phyloP scores from a whole-genome alignment of 1,140 invertebrate genomes.

The Drosophila tsacasi region DNA sequence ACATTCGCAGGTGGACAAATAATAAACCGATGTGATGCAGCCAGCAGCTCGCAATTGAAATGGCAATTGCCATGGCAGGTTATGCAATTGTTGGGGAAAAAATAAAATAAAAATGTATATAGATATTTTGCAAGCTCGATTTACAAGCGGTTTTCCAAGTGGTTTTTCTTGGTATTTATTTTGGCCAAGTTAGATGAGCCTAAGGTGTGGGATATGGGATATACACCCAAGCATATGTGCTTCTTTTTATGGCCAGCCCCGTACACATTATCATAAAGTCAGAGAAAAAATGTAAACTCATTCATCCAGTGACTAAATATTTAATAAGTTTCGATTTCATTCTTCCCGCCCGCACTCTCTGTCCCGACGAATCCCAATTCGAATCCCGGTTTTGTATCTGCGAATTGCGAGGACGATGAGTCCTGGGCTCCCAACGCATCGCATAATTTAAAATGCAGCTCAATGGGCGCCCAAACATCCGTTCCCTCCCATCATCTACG shows the following conservation, averaged over 20 bases:
- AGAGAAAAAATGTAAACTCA: slow-evolving; percentile 77
- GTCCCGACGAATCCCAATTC: slow-evolving; percentile 43
- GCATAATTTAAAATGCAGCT: slow-evolving; percentile 82
- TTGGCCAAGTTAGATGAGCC: slow-evolving; percentile 8
- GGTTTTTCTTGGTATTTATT: slow-evolving; percentile 3
- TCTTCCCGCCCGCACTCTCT: slow-evolving; percentile 17
- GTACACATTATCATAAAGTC: slow-evolving; percentile 82
- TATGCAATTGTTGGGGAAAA: slow-evolving; percentile 3
- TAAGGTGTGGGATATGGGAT: slow-evolving; percentile 1
- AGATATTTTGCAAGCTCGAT: slow-evolving; percentile 7
- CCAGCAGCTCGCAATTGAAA: neutral
- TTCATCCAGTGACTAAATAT: slow-evolving; percentile 74
- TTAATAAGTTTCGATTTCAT: slow-evolving; percentile 85
- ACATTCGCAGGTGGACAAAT: slow-evolving; percentile 43
- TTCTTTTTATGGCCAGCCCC: slow-evolving; percentile 23
- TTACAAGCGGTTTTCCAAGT: slow-evolving; percentile 15
- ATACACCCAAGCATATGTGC: neutral
- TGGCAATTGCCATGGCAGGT: slow-evolving; percentile 16
- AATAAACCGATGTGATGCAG: slow-evolving; percentile 16
- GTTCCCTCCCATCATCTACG: slow-evolving; percentile 69
- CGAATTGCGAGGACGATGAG: slow-evolving; percentile 11
- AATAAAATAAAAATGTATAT: slow-evolving; percentile 5
- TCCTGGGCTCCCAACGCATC: slow-evolving; percentile 58
- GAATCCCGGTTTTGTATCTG: slow-evolving; percentile 58
- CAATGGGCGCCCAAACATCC: slow-evolving; percentile 77